These are phyloP conservation scores for Bos javanicus DNA, from an alignment of 2,113 vertebrate species.

Conservation along the genomic window DNA sequence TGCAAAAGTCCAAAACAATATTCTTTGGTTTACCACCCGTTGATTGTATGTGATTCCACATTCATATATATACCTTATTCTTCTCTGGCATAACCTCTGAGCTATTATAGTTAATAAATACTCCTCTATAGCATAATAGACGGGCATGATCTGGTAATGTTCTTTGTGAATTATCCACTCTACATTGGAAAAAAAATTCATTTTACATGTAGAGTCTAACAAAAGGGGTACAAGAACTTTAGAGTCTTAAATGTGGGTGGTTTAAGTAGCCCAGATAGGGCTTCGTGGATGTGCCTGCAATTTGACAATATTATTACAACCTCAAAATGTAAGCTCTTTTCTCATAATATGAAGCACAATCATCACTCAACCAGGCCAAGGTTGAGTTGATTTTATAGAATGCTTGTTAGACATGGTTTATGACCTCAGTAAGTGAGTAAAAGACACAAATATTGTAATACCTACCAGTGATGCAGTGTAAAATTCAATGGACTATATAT, in stretches of 20 bases:
- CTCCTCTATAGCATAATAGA: neutral
- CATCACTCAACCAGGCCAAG: neutral
- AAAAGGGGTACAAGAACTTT: neutral
- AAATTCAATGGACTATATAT: neutral
- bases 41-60: neutral
- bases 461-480: neutral
- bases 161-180: neutral
- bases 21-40: neutral
- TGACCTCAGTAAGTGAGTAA: neutral
- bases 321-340: neutral
- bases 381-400: neutral
- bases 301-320: neutral
- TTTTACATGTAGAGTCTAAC: neutral
- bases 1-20: neutral
- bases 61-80: neutral
- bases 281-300: neutral
- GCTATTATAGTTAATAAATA: neutral
- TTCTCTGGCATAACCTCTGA: neutral
- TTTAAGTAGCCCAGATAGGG: neutral
- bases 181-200: neutral
- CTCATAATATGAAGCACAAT: neutral
- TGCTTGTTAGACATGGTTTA: conserved; percentile 9
- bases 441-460: neutral
- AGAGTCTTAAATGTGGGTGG: neutral
- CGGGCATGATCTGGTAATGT: neutral